phyloP scores from a whole-genome alignment of 2,797 vertebrate species.

The Acrossocheilus wenchowensis region DNA sequence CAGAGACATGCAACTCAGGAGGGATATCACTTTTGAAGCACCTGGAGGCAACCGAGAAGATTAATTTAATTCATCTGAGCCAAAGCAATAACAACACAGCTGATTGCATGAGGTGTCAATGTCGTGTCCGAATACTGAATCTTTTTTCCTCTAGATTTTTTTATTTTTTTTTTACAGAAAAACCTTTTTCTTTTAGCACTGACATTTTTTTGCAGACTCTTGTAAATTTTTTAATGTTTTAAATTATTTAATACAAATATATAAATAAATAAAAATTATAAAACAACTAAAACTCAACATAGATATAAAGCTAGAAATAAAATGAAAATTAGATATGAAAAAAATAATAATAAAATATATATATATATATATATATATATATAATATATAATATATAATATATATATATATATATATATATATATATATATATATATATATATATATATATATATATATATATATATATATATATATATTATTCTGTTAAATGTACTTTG shows the following conservation, averaged over 20 bases:
- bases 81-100: constrained; percentile 31
- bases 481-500: background rate
- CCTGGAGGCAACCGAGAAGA: constrained; percentile 18
- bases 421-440: no score
- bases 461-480: background rate
- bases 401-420: background rate
- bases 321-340: no score
- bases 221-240: no score
- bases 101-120: constrained; percentile 17
- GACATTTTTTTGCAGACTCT: background rate
- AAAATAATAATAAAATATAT: no score
- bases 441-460: background rate
- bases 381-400: background rate
- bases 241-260: background rate
- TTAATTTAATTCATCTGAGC: constrained; percentile 20
- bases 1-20: background rate
- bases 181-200: background rate
- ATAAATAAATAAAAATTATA: background rate
- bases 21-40: constrained; percentile 12
- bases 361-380: no score
- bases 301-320: no score
- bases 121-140: background rate
- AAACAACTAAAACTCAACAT: background rate
- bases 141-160: background rate
- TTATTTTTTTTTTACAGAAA: no score